Base-by-base conservation (phyloP, 2,797 vertebrate genomes). In the Aulostomus chinensis region DNA sequence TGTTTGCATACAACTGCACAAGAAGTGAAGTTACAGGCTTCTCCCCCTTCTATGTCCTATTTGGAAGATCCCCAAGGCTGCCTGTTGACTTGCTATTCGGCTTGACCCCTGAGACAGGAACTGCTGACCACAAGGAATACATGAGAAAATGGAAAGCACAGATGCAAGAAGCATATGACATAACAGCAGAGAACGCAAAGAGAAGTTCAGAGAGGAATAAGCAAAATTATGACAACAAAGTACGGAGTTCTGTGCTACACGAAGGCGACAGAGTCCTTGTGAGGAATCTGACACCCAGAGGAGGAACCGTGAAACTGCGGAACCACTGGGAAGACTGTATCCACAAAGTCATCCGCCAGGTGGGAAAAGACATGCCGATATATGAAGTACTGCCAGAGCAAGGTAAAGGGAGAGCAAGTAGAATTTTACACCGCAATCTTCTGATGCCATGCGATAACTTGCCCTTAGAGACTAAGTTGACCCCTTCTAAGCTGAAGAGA, bases 71-170 rank as follows among this genome's bases (percentile, higher is more conserved):
- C 0, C 48, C 35, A 25, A 29, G 41, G 9, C 1, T 58, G 18
- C 53, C 36, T 30, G 35, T 52, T 20, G 54, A 65, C 17, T 9
- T 52, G 4, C 3, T 65, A 1, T 58, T 65, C 38, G 34, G 40
- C 1, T 18, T 50, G 8, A 40, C 13, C 3, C 13, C 40, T 9
- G 32, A 42, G 14, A 47, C 41, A 22, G 30, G 35, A 5, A 48
- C 14, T 5, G 2, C 2, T 12, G 39, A 56, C 21, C 51, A 56
- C 8, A 5, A 1, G 3, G 12, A 15, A 15, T 28, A 32, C 40
- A 50, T 14, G 13, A 11, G 45, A 18, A 48, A 28, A 35, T 22
- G 34, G 40, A 58, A 5, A 25, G 1, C 0, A 3, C 22, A 35
- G 7, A 58, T 58, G 24, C 17, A 52, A 7, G 18, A 65, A 4